These are phyloP conservation scores for Hippopotamus amphibius DNA, from an alignment of 2,113 vertebrate species.

Conservation along the genomic window DNA sequence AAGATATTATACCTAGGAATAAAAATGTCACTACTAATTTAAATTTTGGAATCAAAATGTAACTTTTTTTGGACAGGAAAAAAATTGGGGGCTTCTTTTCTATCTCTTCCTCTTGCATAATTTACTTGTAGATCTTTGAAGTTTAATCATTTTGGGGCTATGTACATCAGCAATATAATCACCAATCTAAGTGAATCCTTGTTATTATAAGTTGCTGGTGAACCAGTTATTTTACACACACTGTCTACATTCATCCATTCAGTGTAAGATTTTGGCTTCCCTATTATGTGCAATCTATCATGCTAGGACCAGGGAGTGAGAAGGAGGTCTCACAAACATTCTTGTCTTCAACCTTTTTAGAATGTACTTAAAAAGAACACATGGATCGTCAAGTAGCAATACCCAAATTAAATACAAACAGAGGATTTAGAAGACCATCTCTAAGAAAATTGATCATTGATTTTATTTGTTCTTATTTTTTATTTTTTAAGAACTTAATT, in stretches of 20 bases:
- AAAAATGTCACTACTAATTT: background rate
- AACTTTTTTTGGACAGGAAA: background rate
- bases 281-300: background rate
- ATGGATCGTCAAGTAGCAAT: background rate
- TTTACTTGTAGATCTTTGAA: slow-evolving; percentile 11
- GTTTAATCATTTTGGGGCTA: background rate
- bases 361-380: background rate
- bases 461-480: too few species aligned
- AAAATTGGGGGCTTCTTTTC: background rate
- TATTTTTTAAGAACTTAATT: too few species aligned
- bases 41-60: background rate
- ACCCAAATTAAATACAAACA: background rate
- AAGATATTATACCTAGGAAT: background rate
- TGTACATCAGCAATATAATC: background rate
- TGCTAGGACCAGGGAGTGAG: background rate
- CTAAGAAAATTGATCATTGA: too few species aligned
- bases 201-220: background rate
- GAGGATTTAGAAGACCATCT: background rate
- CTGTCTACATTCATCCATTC: slow-evolving; percentile 1
- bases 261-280: background rate
- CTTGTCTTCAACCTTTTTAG: slow-evolving; percentile 26
- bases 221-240: background rate
- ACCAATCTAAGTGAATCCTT: background rate
- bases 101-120: background rate
- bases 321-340: background rate